Evolutionary conservation across 2,888 invertebrate species (phyloP).

Genomic region (Cerastis rubricosa): DNA sequence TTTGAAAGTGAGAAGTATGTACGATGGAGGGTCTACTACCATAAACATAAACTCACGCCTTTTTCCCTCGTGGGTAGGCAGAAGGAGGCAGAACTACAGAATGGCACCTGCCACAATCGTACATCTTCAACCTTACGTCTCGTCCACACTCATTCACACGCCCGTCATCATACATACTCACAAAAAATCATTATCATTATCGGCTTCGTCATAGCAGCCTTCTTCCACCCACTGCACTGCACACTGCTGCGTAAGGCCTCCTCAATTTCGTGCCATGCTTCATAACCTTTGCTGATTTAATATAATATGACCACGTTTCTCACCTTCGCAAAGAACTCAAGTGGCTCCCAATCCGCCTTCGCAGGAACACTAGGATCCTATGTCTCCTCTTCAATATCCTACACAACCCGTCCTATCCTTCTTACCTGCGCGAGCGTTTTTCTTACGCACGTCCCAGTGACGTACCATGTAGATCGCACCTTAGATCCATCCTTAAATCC

Average conservation of each 20-base stretch:
- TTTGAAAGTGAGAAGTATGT: not conserved
- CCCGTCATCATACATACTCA: not conserved
- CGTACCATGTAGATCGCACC: too few relatives aligned
- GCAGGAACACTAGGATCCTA: too few relatives aligned
- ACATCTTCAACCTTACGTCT: not conserved
- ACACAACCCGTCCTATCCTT: too few relatives aligned
- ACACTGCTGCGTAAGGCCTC: not conserved
- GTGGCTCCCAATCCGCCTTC: too few relatives aligned
- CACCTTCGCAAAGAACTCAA: too few relatives aligned
- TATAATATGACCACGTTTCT: too few relatives aligned
- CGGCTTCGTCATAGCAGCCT: not conserved
- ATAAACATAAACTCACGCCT: not conserved
- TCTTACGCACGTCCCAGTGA: too few relatives aligned
- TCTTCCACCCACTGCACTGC: not conserved
- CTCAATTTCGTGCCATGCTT: not conserved
- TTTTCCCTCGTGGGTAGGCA: not conserved
- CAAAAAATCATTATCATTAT: not conserved
- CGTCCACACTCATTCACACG: not conserved
- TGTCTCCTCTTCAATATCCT: too few relatives aligned
- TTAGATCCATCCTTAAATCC: too few relatives aligned
- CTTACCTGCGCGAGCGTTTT: too few relatives aligned
- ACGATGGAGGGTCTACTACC: not conserved
- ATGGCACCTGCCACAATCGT: not conserved
- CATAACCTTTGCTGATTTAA: not conserved
- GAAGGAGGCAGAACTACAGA: not conserved